These are phyloP conservation scores for Drosophila lowei DNA, from an alignment of 1,140 invertebrate genomes.

Conservation along the genomic window DNA sequence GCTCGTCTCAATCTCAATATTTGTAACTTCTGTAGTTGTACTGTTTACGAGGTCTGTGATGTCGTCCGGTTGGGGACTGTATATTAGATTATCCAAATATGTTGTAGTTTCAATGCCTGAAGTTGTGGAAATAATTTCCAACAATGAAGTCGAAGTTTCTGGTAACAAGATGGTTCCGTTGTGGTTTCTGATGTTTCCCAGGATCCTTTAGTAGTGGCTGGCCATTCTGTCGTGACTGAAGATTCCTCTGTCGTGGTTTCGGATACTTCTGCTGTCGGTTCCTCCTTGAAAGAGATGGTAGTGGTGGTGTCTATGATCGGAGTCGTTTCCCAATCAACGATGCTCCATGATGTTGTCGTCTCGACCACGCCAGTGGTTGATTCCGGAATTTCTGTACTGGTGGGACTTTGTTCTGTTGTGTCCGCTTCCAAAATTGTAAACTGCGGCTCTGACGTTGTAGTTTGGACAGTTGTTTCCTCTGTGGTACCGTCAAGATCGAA, in stretches of 20 bases:
- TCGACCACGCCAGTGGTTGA: neutral
- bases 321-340: neutral
- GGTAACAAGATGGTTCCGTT: slow-evolving; percentile 7
- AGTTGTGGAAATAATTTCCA: slow-evolving; percentile 51
- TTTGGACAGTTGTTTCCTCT: too few species aligned
- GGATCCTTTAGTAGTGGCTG: neutral
- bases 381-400: neutral
- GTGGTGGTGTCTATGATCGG: neutral
- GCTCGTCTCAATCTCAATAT: slow-evolving; percentile 1
- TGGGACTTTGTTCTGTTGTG: neutral
- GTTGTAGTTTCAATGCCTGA: slow-evolving; percentile 30
- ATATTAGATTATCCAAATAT: slow-evolving; percentile 9
- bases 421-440: too few species aligned
- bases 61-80: neutral
- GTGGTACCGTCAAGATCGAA: too few species aligned
- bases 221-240: slow-evolving; percentile 1
- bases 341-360: neutral
- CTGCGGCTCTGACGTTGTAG: too few species aligned
- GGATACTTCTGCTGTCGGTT: neutral
- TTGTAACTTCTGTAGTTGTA: slow-evolving; percentile 8
- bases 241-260: slow-evolving; percentile 7
- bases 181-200: neutral
- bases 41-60: neutral
- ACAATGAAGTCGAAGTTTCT: slow-evolving; percentile 22
- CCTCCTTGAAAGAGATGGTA: neutral